Conservation (phyloP, 2,888 invertebrate genomes). For the Eledone cirrhosa region DNA sequence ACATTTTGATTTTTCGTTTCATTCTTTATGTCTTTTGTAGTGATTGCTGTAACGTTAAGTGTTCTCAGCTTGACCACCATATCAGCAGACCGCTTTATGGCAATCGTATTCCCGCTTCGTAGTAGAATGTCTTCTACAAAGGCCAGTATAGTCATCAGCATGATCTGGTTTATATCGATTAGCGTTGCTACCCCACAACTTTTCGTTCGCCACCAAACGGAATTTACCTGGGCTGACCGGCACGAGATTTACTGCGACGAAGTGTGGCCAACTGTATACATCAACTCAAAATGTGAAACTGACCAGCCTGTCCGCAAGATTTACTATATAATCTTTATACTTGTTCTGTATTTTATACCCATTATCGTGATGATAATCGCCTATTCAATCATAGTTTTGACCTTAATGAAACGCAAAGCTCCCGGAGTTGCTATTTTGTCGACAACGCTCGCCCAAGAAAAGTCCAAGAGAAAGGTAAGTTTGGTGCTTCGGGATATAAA, state of each 20-base stretch:
- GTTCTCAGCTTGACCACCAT: constrained; percentile 56
- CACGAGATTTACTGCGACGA: constrained; percentile 55
- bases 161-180: constrained; percentile 47
- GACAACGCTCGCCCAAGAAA: constrained; percentile 42
- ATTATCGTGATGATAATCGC: constrained; percentile 53
- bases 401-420: constrained; percentile 42
- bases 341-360: constrained; percentile 58
- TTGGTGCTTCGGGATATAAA: neutral
- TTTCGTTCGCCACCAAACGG: constrained; percentile 40
- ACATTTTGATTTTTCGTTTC: too few species aligned
- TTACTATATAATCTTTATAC: constrained; percentile 51
- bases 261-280: constrained; percentile 48
- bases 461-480: constrained; percentile 50
- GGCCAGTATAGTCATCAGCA: constrained; percentile 39
- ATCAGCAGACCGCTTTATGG: constrained; percentile 58
- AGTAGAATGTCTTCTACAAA: constrained; percentile 41
- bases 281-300: constrained; percentile 36
- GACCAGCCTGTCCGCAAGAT: constrained; percentile 38
- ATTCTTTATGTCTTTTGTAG: constrained; percentile 38
- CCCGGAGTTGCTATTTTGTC: constrained; percentile 42
- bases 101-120: constrained; percentile 56
- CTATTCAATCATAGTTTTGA: constrained; percentile 50
- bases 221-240: constrained; percentile 46
- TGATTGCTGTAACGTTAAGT: constrained; percentile 54
- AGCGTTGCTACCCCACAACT: constrained; percentile 53